phyloP scores from a whole-genome alignment of 1,140 invertebrate species.

The Apis mellifera region DNA sequence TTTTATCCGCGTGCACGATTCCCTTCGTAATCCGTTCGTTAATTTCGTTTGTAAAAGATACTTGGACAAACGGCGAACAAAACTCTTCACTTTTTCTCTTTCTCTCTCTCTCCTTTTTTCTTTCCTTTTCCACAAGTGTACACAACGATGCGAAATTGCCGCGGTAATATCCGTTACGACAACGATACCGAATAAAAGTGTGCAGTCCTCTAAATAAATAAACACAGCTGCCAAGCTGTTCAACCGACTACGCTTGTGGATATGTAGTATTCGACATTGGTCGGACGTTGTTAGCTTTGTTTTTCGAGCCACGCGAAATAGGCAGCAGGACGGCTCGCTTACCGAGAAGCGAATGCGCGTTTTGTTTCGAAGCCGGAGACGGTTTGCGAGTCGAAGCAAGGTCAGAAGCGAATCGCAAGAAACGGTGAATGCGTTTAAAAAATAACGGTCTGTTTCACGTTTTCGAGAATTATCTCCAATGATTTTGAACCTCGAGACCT shows the following conservation, averaged over 20 bases:
- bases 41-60: too few relatives aligned
- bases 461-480: too few relatives aligned
- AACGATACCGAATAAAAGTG: not conserved
- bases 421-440: too few relatives aligned
- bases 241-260: too few relatives aligned
- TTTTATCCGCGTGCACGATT: too few relatives aligned
- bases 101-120: not conserved
- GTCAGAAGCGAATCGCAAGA: not conserved
- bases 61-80: too few relatives aligned
- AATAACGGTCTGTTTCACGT: too few relatives aligned
- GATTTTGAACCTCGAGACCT: too few relatives aligned
- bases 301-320: constrained; percentile 66
- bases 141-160: not conserved
- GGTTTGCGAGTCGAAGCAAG: not conserved
- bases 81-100: too few relatives aligned
- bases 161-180: constrained; percentile 1
- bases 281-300: constrained; percentile 64
- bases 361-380: not conserved
- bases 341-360: too few relatives aligned
- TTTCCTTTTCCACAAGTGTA: not conserved
- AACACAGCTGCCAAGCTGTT: constrained; percentile 20
- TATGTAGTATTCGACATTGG: not conserved
- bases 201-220: constrained; percentile 33
- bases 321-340: constrained; percentile 27
- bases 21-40: too few relatives aligned